Percentiles rank a stretch among this genome's conserved stretches.
phyloP scores from a whole-genome alignment of 2,113 vertebrate genomes.

The Thinocorus orbignyianus region DNA sequence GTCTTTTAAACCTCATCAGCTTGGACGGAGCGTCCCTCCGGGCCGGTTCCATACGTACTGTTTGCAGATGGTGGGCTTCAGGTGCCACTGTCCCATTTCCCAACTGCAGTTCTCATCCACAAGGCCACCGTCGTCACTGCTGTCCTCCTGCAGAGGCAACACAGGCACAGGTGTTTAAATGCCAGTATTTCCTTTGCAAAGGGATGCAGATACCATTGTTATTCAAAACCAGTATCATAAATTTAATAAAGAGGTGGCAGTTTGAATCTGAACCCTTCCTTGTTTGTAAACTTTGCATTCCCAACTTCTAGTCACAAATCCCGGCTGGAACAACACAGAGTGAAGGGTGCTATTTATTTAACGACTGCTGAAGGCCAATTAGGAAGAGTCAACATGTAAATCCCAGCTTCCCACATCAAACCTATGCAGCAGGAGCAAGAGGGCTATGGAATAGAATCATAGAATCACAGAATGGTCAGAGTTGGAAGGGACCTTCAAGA shows the following conservation, averaged over 20 bases:
- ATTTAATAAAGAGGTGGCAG: neutral
- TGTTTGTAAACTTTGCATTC: neutral
- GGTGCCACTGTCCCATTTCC: slow-evolving; percentile 80
- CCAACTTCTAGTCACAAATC: neutral
- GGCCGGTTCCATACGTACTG: slow-evolving; percentile 82
- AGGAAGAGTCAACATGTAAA: neutral
- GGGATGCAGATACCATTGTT: neutral
- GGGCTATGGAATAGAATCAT: neutral
- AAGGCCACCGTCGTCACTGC: slow-evolving; percentile 89
- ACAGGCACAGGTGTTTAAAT: neutral
- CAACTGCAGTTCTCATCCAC: slow-evolving; percentile 81
- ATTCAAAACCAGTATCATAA: neutral
- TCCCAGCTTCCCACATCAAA: neutral
- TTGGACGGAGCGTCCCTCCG: neutral
- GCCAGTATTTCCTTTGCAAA: neutral
- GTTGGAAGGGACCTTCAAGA: no score
- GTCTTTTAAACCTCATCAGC: neutral
- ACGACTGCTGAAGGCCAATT: neutral
- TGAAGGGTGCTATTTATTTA: neutral
- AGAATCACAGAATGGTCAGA: no score
- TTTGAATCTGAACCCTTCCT: neutral
- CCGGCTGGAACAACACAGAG: neutral
- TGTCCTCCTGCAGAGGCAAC: slow-evolving; percentile 85
- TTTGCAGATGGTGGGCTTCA: slow-evolving; percentile 86
- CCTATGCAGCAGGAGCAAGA: neutral